These are phyloP conservation scores for Typhlomys cinereus DNA, from an alignment of 2,113 vertebrate genomes.

Conservation along the genomic window DNA sequence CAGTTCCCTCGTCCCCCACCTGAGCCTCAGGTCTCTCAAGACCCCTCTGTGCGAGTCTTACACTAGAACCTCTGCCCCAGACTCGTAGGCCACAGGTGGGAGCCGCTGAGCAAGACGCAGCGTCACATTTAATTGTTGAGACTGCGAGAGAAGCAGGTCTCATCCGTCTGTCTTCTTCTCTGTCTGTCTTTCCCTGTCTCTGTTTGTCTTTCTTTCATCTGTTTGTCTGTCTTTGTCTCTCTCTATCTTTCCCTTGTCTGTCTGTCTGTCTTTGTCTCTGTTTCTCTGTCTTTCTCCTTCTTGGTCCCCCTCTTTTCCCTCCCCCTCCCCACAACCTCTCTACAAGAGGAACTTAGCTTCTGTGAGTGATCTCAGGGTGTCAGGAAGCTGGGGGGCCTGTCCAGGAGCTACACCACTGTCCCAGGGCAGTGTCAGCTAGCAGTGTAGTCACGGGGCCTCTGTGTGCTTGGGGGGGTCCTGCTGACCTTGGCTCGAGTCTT, in stretches of 20 bases:
- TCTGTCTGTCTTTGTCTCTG: too few relatives aligned
- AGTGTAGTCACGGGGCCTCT: too few relatives aligned
- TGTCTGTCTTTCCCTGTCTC: too few relatives aligned
- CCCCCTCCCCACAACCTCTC: too few relatives aligned
- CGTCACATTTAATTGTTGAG: background rate
- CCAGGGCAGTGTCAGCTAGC: rapidly evolving
- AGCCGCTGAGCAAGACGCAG: background rate
- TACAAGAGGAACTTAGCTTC: background rate
- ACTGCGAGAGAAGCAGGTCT: too few relatives aligned
- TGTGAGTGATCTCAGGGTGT: background rate
- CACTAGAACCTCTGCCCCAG: background rate
- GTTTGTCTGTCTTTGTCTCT: too few relatives aligned
- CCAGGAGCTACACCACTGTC: background rate
- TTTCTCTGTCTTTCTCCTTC: too few relatives aligned
- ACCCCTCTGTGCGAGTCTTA: background rate
- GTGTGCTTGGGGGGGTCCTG: background rate
- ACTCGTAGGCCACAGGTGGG: background rate
- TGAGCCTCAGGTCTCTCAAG: background rate
- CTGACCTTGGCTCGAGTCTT: background rate
- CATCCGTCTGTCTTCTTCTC: too few relatives aligned
- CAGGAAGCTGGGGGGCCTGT: background rate
- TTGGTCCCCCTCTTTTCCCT: too few relatives aligned
- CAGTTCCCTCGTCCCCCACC: background rate
- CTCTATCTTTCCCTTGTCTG: too few relatives aligned
- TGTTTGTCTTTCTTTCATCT: too few relatives aligned